These are phyloP conservation scores for Dromiciops gliroides DNA, from an alignment of 2,113 vertebrate species.

Conservation along the genomic window DNA sequence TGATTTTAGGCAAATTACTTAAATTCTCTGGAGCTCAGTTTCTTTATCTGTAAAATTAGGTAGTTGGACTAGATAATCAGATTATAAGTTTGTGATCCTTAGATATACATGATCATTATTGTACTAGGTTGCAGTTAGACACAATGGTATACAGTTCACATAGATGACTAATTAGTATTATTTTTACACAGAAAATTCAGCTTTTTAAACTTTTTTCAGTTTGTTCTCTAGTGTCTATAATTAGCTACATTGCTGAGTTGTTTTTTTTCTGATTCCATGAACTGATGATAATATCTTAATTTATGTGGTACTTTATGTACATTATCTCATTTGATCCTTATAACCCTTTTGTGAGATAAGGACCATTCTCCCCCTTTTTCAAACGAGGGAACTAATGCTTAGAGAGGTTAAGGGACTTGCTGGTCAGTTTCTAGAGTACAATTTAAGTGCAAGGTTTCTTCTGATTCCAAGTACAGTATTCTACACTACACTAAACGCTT, in stretches of 20 bases:
- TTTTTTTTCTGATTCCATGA: background rate
- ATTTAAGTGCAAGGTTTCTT: background rate
- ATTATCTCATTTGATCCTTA: background rate
- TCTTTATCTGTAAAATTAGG: background rate
- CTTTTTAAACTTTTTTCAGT: slow-evolving; percentile 6
- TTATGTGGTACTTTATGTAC: background rate
- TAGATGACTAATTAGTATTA: slow-evolving; percentile 20
- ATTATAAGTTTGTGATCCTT: background rate
- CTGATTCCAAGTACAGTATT: background rate
- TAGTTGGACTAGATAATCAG: background rate
- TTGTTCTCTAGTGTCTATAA: background rate
- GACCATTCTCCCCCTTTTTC: background rate
- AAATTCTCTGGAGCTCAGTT: background rate
- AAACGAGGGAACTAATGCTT: background rate
- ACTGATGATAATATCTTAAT: background rate
- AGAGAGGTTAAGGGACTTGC: background rate
- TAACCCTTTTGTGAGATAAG: background rate
- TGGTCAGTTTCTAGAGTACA: background rate
- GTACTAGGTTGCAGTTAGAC: slow-evolving; percentile 1
- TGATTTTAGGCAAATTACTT: background rate
- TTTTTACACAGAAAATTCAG: background rate
- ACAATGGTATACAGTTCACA: slow-evolving; percentile 35
- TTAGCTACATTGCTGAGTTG: background rate
- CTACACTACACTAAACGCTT: background rate
- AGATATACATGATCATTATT: slow-evolving; percentile 16